phyloP scores from a whole-genome alignment of 2,888 invertebrate genomes.

The Aleiodes testaceus region DNA sequence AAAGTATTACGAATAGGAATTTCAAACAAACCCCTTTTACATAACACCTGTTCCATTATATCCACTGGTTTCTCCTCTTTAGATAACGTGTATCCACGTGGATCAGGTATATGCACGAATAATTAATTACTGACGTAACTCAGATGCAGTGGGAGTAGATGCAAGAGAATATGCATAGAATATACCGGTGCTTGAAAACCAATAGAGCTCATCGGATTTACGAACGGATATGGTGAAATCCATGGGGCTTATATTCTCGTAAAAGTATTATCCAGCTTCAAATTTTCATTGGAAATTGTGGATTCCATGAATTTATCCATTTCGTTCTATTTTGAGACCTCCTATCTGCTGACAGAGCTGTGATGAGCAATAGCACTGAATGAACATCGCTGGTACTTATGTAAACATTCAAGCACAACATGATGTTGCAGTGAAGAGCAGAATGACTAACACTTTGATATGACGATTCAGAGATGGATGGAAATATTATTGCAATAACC shows the following conservation, averaged over 20 bases:
- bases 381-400: not conserved
- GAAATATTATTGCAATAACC: constrained; percentile 20
- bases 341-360: not conserved
- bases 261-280: not conserved
- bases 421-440: not conserved
- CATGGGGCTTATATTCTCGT: not conserved
- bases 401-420: not conserved
- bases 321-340: too few species aligned
- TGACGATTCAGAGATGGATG: constrained; percentile 10
- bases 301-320: too few species aligned
- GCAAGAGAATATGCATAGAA: not conserved
- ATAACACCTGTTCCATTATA: too few species aligned
- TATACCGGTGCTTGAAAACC: not conserved
- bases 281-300: not conserved
- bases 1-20: too few species aligned
- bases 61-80: not conserved
- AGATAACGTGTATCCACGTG: not conserved
- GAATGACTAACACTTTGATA: constrained; percentile 24
- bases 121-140: constrained; percentile 23
- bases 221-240: constrained; percentile 21
- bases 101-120: constrained; percentile 8
- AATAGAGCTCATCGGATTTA: constrained; percentile 14
- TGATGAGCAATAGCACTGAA: not conserved
- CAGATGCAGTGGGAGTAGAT: not conserved
- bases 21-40: too few species aligned